A percentile compares a stretch with the other conserved stretches of the same genome.
These are phyloP conservation scores for Sesamia nonagrioides DNA, from an alignment of 1,140 invertebrate genomes.

Conservation along the genomic window DNA sequence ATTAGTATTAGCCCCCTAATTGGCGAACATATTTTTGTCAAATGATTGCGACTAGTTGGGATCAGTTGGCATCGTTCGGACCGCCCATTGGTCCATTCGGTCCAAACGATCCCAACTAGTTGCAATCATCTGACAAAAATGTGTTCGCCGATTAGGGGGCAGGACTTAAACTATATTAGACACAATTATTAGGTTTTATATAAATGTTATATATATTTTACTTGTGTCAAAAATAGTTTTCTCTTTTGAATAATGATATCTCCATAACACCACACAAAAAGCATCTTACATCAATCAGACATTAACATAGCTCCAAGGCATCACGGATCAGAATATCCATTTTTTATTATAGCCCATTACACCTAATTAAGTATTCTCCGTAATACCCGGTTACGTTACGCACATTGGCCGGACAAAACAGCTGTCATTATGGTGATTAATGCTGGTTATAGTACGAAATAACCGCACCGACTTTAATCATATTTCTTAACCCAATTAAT, in stretches of 20 bases:
- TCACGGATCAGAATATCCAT: conserved; percentile 25
- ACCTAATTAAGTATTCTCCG: conserved; percentile 43
- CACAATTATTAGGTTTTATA: too few species aligned
- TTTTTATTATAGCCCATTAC: conserved; percentile 37
- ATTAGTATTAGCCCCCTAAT: too few species aligned
- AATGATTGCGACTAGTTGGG: too few species aligned
- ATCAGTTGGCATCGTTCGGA: too few species aligned
- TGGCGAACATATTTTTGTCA: too few species aligned
- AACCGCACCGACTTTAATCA: conserved; percentile 66
- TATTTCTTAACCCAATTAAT: conserved; percentile 76
- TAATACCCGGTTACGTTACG: conserved; percentile 24
- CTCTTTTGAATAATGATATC: conserved; percentile 4
- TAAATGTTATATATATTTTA: too few species aligned
- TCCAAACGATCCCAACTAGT: too few species aligned
- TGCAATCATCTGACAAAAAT: too few species aligned
- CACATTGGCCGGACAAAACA: conserved; percentile 45
- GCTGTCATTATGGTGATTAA: conserved; percentile 63
- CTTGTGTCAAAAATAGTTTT: not conserved
- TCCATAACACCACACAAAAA: not conserved
- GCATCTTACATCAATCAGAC: conserved; percentile 13
- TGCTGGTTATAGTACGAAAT: conserved; percentile 57
- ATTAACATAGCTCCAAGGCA: conserved; percentile 1
- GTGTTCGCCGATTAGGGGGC: too few species aligned
- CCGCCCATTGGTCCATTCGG: too few species aligned
- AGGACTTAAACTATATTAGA: too few species aligned